A percentile compares a stretch with the other conserved stretches of the same genome.
phyloP scores from a whole-genome alignment of 2,113 vertebrate genomes.

The Andinoacara biseriatus region DNA sequence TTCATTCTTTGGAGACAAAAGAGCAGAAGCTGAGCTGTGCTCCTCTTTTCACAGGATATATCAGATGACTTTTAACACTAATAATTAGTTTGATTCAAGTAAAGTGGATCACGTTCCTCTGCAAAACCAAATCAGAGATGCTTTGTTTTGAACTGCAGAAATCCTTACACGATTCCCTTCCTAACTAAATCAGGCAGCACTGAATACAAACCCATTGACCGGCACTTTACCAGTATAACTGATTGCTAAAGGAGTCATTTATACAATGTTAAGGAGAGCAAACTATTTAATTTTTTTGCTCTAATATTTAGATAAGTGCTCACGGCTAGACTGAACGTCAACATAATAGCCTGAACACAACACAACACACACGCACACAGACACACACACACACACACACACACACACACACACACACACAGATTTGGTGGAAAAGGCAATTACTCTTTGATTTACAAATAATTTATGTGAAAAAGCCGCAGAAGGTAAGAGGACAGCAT shows the following conservation, averaged over 20 bases:
- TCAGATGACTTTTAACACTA: constrained; percentile 65
- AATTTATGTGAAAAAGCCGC: constrained; percentile 3
- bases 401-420: neutral
- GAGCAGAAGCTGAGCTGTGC: neutral
- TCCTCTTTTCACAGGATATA: constrained; percentile 31
- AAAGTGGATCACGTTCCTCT: constrained; percentile 9
- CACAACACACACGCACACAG: neutral
- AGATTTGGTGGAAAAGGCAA: neutral
- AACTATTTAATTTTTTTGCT: neutral
- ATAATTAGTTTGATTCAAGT: constrained; percentile 62
- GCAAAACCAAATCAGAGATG: constrained; percentile 1
- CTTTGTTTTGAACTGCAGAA: neutral
- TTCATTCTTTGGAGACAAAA: constrained; percentile 23
- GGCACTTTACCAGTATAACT: neutral
- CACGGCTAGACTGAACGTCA: neutral
- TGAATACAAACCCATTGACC: neutral
- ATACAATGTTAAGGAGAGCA: neutral
- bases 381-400: neutral
- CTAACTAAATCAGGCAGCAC: neutral
- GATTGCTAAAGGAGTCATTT: neutral
- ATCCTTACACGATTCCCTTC: neutral
- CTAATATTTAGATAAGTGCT: neutral
- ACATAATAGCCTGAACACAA: neutral
- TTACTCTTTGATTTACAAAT: constrained; percentile 22
- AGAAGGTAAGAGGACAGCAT: constrained; percentile 14